Conservation (phyloP, 2,113 vertebrate genomes). For the Caracal caracal region DNA sequence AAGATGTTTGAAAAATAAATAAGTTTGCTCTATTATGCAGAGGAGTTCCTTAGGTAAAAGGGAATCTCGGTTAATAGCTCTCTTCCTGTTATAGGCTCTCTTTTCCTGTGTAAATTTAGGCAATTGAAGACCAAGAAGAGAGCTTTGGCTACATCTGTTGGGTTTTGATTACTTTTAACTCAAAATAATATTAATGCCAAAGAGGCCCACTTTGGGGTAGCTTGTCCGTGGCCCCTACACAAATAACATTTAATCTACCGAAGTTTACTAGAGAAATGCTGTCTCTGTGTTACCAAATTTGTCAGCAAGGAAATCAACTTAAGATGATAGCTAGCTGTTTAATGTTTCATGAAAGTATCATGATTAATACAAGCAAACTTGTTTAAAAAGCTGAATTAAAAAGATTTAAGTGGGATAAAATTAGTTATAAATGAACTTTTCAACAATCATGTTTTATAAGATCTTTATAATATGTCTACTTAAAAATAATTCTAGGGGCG, state of each 20-base stretch:
- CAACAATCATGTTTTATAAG: background rate
- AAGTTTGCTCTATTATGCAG: background rate
- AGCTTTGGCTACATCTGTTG: background rate
- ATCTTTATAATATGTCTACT: background rate
- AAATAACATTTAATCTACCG: constrained; percentile 30
- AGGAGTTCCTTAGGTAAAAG: background rate
- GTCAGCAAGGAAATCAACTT: background rate
- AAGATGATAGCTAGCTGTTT: background rate
- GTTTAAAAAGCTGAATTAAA: background rate
- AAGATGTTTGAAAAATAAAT: background rate
- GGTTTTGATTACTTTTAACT: background rate
- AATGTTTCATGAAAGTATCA: background rate
- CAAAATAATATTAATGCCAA: background rate
- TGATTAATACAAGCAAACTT: background rate
- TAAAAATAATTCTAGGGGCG: background rate
- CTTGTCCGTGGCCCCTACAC: background rate
- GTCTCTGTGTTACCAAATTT: background rate
- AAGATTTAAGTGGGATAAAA: background rate
- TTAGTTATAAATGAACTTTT: background rate
- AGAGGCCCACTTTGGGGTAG: background rate
- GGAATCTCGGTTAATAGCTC: background rate
- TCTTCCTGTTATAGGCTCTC: background rate
- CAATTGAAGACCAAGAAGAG: background rate
- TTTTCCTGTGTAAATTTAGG: background rate
- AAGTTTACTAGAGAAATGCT: background rate